Evolutionary conservation across 1,140 invertebrate species (phyloP).

Genomic region (Battus philenor): DNA sequence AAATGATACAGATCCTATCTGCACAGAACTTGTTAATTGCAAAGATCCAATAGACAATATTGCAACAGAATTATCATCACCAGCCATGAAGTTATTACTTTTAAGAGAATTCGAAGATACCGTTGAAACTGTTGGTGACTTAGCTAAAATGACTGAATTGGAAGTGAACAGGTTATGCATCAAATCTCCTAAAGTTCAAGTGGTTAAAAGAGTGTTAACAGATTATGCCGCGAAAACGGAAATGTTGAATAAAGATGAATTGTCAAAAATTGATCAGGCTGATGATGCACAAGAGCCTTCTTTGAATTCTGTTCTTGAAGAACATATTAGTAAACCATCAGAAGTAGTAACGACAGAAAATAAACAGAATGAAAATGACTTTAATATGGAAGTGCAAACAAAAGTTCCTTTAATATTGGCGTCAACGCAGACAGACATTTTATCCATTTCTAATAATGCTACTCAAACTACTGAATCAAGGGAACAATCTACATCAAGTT

Average conservation of each 20-base stretch:
- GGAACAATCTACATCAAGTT: constrained; percentile 34
- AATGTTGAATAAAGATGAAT: constrained; percentile 14
- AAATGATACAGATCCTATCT: constrained; percentile 60
- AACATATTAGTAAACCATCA: background rate
- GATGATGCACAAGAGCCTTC: no score
- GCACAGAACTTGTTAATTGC: constrained; percentile 48
- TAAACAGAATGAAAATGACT: constrained; percentile 17
- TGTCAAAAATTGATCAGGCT: constrained; percentile 17
- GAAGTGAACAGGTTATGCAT: constrained; percentile 72
- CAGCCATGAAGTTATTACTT: constrained; percentile 47
- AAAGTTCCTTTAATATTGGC: constrained; percentile 7
- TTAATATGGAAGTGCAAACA: constrained; percentile 32
- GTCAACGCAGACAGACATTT: constrained; percentile 37
- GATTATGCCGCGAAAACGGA: constrained; percentile 43
- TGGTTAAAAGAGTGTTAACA: constrained; percentile 50
- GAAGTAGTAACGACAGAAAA: background rate
- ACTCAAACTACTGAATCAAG: constrained; percentile 49
- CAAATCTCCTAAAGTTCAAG: constrained; percentile 62
- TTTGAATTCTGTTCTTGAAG: no score
- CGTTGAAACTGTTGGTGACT: constrained; percentile 71
- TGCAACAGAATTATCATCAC: constrained; percentile 53
- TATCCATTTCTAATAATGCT: constrained; percentile 17
- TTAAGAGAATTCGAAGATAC: constrained; percentile 61
- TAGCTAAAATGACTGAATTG: constrained; percentile 69
- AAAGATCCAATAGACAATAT: constrained; percentile 56